phyloP scores from a whole-genome alignment of 2,113 vertebrate species.

The Onychostoma macrolepis region DNA sequence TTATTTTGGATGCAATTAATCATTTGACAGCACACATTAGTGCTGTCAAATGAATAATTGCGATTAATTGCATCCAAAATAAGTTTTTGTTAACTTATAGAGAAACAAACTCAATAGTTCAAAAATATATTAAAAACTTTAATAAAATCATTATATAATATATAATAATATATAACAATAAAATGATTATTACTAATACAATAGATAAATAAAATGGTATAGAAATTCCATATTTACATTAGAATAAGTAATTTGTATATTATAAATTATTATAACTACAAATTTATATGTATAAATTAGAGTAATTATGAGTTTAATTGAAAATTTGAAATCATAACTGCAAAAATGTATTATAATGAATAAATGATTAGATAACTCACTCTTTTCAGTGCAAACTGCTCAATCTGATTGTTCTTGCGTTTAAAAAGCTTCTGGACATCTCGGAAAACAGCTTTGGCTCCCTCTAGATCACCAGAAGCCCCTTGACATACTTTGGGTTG shows the following conservation, averaged over 20 bases:
- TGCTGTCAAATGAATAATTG: no score
- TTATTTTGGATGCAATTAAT: no score
- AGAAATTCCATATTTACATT: no score
- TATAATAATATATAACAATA: no score
- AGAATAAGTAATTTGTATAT: background rate
- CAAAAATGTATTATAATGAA: background rate
- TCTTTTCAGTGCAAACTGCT: constrained; percentile 97
- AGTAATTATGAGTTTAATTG: background rate
- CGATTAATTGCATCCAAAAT: no score
- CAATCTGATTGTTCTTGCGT: constrained; percentile 98
- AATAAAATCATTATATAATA: no score
- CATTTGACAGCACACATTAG: no score
- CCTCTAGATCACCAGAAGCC: constrained; percentile 87
- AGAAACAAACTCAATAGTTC: no score
- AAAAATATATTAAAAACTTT: no score
- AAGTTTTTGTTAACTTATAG: no score
- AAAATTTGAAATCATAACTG: background rate
- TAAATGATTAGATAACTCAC: constrained; percentile 65
- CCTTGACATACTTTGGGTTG: constrained; percentile 87
- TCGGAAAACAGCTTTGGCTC: constrained; percentile 88
- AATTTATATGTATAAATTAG: background rate
- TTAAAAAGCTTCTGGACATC: constrained; percentile 98
- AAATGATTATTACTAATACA: no score
- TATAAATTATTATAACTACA: background rate
- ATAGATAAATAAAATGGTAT: background rate